Evolutionary conservation across 1,140 invertebrate species (phyloP), one percentile per base, ranked within the genome.

Genomic region (Harlomillsia oculata): DNA sequence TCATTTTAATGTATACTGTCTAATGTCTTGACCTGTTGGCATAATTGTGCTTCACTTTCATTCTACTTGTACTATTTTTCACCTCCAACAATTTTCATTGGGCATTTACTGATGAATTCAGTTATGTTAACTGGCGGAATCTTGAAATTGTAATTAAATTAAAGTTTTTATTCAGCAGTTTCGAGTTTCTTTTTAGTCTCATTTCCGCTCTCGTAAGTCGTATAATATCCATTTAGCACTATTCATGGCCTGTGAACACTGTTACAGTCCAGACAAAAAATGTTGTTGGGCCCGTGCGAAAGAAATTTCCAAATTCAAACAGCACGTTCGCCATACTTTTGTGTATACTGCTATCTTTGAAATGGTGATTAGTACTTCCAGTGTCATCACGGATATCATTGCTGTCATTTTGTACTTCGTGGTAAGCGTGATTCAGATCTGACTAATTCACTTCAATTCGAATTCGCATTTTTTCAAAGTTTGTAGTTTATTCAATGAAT

Each of bases 241-340:
- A n/a, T n/a, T n/a, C n/a, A 51, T 57, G 39, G 16, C 37, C 28
- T 57, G 55, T 45, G 53, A 56, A 11, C 48, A 56, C 26, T 61
- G 59, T 23, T 21, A 53, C 28, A 43, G 39, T 20, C 34, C 45
- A 25, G 18, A 29, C 6, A 16, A 26, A 23, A 32, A 59, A 46
- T 63, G 60, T 51, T 63, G 60, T 39, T 63, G 52, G 51, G 14
- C 30, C 0, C 34, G 23, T 8, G 51, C 39, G 14, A 28, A 21
- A 28, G 56, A 58, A 52, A 59, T 63, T 13, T 29, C 51, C 50
- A 53, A 52, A 25, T 63, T 63, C 20, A 63, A 55, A 41, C 13
- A 46, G n/a, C 36, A 41, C 8, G 56, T 63, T 21, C 20, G 49
- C 9, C 16, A 37, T 4, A 44, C 37, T 36, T 63, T 49, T 18